A percentile compares a stretch with the other conserved stretches of the same genome.
Evolutionary conservation across 2,888 invertebrate genomes (phyloP).

Genomic region (Mythimna vitellina): DNA sequence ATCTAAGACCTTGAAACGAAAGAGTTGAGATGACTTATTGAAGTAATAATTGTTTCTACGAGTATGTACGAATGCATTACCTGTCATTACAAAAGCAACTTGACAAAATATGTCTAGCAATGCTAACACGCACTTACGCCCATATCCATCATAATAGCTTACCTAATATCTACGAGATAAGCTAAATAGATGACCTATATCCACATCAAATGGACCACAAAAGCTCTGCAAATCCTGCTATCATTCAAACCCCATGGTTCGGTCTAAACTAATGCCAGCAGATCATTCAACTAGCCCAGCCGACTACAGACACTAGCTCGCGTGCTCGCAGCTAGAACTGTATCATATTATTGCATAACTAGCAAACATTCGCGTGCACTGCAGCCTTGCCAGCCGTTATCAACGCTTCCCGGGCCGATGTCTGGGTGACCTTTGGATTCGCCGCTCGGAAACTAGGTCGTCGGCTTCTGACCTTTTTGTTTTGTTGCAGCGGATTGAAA

Average conservation of each 20-base stretch:
- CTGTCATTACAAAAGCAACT: not conserved
- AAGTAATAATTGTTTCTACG: not conserved
- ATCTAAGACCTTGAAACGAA: not conserved
- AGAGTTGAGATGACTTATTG: not conserved
- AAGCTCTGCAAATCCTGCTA: conserved; percentile 21
- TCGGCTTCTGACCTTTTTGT: conserved; percentile 89
- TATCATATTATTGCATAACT: conserved; percentile 74
- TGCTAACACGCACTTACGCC: not conserved
- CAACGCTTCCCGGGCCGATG: conserved; percentile 86
- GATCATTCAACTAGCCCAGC: conserved; percentile 49
- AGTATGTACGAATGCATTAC: not conserved
- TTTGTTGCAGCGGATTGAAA: conserved; percentile 82
- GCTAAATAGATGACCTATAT: conserved; percentile 17
- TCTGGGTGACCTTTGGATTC: conserved; percentile 86
- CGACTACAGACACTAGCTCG: conserved; percentile 57
- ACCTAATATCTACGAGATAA: conserved; percentile 16
- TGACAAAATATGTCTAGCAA: not conserved
- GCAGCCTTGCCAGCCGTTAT: conserved; percentile 86
- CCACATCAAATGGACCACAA: conserved; percentile 34
- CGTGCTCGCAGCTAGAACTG: conserved; percentile 64
- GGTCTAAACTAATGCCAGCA: conserved; percentile 38
- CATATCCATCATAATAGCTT: conserved; percentile 39
- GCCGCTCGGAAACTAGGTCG: conserved; percentile 85
- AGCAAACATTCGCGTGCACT: conserved; percentile 73
- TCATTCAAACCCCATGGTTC: conserved; percentile 13